A percentile compares a stretch with the other conserved stretches of the same genome.
Conservation (phyloP, 1,140 invertebrate species). For the Brachionus asplanchnoidis region DNA sequence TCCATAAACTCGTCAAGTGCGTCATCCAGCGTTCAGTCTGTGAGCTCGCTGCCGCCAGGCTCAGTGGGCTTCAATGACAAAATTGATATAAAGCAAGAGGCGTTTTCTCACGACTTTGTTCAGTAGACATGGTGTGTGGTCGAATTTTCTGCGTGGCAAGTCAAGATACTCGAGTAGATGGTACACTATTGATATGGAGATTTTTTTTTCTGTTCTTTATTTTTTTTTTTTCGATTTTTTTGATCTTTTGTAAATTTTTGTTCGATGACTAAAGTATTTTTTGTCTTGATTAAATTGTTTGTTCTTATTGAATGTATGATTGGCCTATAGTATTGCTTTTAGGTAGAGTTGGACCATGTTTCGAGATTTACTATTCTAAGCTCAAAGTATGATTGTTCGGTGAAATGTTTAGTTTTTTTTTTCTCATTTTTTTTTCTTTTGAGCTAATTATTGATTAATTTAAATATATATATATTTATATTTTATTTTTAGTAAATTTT, state of each 20-base stretch:
- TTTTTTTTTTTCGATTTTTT: background rate
- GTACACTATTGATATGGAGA: background rate
- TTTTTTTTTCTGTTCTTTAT: background rate
- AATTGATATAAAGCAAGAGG: slow-evolving; percentile 1
- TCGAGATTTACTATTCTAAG: background rate
- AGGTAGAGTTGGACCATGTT: background rate
- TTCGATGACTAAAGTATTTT: background rate
- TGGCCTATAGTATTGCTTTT: background rate
- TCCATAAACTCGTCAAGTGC: background rate
- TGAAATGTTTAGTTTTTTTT: background rate
- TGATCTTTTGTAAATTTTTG: background rate
- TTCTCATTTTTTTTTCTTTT: background rate
- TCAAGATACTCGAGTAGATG: background rate
- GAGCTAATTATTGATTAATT: background rate
- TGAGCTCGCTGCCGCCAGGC: background rate
- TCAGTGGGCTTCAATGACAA: background rate
- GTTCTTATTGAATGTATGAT: background rate
- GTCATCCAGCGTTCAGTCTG: background rate
- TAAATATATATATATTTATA: background rate
- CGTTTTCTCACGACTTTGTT: background rate
- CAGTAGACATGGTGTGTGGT: background rate
- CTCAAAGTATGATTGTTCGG: background rate
- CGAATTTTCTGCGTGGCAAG: background rate
- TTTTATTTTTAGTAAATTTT: background rate
- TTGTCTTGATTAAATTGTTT: background rate